Conservation (phyloP, 2,888 invertebrate genomes). For the Oxystoma pomonae region DNA sequence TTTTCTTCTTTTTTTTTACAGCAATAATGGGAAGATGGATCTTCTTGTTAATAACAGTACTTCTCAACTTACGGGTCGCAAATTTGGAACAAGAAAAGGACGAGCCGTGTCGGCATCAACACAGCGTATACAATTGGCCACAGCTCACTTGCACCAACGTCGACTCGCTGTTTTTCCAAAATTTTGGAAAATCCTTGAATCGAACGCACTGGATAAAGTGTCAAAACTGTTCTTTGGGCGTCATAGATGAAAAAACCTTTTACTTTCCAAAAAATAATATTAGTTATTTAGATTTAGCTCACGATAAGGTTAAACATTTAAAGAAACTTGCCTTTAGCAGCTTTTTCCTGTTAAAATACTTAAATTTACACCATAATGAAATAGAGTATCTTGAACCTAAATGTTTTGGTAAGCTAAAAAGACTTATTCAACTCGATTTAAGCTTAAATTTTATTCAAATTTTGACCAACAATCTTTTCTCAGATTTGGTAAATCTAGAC, state of each 20-base stretch:
- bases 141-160: slow-evolving; percentile 41
- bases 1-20: slow-evolving; percentile 24
- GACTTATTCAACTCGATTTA: slow-evolving; percentile 41
- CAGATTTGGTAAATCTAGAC: slow-evolving; percentile 42
- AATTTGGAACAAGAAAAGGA: slow-evolving; percentile 27
- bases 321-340: slow-evolving; percentile 38
- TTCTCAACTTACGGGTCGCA: slow-evolving; percentile 25
- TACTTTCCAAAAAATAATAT: slow-evolving; percentile 39
- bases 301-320: slow-evolving; percentile 34
- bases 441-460: slow-evolving; percentile 38
- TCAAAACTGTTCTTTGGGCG: slow-evolving; percentile 38
- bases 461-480: slow-evolving; percentile 41
- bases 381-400: slow-evolving; percentile 42
- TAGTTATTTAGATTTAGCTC: slow-evolving; percentile 37
- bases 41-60: slow-evolving; percentile 27
- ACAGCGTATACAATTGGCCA: slow-evolving; percentile 35
- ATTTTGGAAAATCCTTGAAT: slow-evolving; percentile 34
- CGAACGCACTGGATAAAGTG: slow-evolving; percentile 43
- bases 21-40: slow-evolving; percentile 42
- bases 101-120: slow-evolving; percentile 32
- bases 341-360: slow-evolving; percentile 38
- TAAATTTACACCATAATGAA: slow-evolving; percentile 42
- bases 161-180: slow-evolving; percentile 37
- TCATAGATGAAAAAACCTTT: slow-evolving; percentile 40
- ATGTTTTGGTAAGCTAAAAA: slow-evolving; percentile 42